Evolutionary conservation across 2,797 vertebrate species (phyloP).

Genomic region (Ceryle rudis): DNA sequence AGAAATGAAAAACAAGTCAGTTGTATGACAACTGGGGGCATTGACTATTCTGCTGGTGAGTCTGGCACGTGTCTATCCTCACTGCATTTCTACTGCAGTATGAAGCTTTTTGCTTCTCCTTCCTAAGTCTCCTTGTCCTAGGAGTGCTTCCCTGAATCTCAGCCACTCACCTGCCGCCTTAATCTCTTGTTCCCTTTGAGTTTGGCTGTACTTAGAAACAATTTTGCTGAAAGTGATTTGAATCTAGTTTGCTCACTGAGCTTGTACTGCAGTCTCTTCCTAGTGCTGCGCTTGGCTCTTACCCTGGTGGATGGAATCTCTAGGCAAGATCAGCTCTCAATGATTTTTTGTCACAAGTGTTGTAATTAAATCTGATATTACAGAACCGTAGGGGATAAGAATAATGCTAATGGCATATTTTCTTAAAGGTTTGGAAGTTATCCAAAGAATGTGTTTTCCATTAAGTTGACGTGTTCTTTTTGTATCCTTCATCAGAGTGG

Average conservation of each 20-base stretch:
- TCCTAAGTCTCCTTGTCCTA: background rate
- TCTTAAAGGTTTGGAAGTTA: slow-evolving; percentile 21
- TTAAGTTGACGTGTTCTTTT: background rate
- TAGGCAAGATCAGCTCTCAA: background rate
- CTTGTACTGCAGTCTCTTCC: background rate
- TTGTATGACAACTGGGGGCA: background rate
- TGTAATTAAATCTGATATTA: slow-evolving; percentile 28
- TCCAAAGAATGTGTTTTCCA: background rate
- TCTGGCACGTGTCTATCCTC: background rate
- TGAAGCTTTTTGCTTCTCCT: background rate
- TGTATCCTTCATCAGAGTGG: background rate
- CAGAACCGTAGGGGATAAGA: background rate
- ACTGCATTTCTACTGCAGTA: background rate
- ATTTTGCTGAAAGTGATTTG: background rate
- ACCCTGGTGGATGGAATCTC: background rate
- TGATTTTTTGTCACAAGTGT: slow-evolving; percentile 23
- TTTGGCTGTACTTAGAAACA: background rate
- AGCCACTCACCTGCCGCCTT: background rate
- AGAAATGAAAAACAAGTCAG: background rate
- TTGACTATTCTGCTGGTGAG: background rate
- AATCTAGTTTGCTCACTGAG: background rate
- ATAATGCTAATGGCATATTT: background rate
- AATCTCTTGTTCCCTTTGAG: background rate
- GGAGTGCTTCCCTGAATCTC: background rate
- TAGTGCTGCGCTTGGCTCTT: background rate